These are phyloP conservation scores for Actias luna DNA, from an alignment of 2,888 invertebrate genomes.

Conservation along the genomic window DNA sequence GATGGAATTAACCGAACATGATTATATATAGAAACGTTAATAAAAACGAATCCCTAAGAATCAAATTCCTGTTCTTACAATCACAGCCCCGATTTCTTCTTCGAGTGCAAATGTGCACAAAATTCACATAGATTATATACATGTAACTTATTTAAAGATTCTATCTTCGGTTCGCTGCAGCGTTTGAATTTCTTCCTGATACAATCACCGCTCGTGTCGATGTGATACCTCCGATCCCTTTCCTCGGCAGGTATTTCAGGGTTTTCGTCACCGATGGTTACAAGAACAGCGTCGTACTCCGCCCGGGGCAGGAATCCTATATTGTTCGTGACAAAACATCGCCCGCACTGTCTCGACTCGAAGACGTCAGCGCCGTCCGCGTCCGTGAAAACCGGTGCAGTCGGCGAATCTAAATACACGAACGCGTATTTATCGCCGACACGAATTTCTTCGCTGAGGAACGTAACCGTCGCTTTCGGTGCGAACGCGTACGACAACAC, in stretches of 20 bases:
- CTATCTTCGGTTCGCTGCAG: constrained; percentile 48
- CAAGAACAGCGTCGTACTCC: constrained; percentile 55
- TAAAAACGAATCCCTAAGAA: too few relatives aligned
- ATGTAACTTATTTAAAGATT: constrained; percentile 37
- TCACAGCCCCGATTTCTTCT: constrained; percentile 14
- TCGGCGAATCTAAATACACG: constrained; percentile 47
- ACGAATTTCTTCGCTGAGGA: constrained; percentile 48
- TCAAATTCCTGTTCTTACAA: not conserved
- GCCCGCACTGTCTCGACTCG: constrained; percentile 40
- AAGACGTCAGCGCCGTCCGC: constrained; percentile 52
- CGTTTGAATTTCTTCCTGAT: constrained; percentile 41
- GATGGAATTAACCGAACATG: too few relatives aligned
- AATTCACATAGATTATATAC: constrained; percentile 29
- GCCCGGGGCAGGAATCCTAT: constrained; percentile 52
- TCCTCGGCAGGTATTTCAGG: constrained; percentile 41
- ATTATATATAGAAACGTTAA: too few relatives aligned
- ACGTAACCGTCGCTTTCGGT: constrained; percentile 39
- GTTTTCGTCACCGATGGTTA: constrained; percentile 35
- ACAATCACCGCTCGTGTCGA: constrained; percentile 42
- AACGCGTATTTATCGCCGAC: constrained; percentile 51
- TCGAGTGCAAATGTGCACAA: constrained; percentile 23
- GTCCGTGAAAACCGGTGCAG: constrained; percentile 42
- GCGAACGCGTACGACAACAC: constrained; percentile 40
- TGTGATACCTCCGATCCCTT: constrained; percentile 45
- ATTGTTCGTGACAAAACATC: constrained; percentile 60